These are phyloP conservation scores for Zalophus californianus DNA, from an alignment of 2,797 vertebrate species.

Conservation along the genomic window DNA sequence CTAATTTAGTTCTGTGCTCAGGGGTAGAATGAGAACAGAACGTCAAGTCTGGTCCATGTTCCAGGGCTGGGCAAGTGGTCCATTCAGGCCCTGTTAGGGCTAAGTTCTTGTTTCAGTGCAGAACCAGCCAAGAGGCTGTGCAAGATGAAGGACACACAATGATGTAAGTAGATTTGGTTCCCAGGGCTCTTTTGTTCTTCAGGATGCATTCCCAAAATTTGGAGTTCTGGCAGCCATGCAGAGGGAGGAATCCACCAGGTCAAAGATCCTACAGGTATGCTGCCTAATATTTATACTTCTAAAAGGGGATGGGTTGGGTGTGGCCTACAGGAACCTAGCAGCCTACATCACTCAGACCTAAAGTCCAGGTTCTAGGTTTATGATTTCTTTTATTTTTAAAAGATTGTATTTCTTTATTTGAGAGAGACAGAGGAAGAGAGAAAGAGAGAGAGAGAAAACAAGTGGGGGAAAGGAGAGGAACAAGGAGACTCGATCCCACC, in stretches of 20 bases:
- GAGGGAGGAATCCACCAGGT: background rate
- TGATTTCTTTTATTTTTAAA: background rate
- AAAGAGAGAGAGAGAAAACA: background rate
- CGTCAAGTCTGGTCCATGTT: background rate
- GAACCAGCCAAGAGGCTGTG: background rate
- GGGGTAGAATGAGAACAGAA: background rate
- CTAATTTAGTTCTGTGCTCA: background rate
- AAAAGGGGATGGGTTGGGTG: background rate
- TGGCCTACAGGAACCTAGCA: background rate
- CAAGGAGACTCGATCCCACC: background rate
- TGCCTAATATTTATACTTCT: background rate
- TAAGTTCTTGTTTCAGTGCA: background rate
- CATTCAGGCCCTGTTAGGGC: fast-evolving
- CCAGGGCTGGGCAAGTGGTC: background rate
- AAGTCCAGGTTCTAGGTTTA: background rate
- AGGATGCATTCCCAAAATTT: background rate
- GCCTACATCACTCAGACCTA: background rate
- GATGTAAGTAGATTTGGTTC: background rate
- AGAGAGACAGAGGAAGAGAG: background rate
- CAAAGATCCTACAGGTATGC: background rate
- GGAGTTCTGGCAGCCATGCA: background rate
- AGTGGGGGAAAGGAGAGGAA: background rate
- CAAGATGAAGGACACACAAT: background rate
- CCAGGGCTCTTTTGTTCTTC: background rate
- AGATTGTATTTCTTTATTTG: background rate